Base-by-base conservation (phyloP, 2,888 invertebrate species). In the Anagyrus pseudococci region DNA sequence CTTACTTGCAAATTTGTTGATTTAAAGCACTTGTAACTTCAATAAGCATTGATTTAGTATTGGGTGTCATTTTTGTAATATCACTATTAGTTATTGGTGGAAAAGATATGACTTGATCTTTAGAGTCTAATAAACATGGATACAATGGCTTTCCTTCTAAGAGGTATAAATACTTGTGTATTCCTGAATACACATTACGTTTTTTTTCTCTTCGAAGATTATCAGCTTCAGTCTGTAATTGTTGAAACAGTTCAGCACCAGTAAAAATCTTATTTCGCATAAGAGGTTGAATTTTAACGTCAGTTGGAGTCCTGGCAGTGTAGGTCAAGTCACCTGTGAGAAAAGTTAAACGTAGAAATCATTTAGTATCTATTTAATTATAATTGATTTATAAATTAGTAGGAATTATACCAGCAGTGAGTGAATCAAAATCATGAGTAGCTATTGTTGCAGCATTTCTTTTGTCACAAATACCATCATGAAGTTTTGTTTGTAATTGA, bases 41-140 rank as follows among this genome's bases (percentile, higher is more conserved):
- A 15, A 93, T 79, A 4, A 93, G 80, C 79, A 93, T 87, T 8
- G 85, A 81, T 61, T 84, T 88, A 23, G 88, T 91, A 0, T 84
- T 84, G 23, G 81, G 72, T 0, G 89, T 87, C 83, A 93, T 90
- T 90, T 93, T 93, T 1, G 92, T 90, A 66, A 85, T 82, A 56
- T 93, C 92, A 61, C 91, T 88, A 81, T 94, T 94, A 20, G 93
- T 93, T 70, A 94, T 90, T 0, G 94, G 94, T 13, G 94, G 93
- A 75, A 94, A 90, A 43, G 93, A 93, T 72, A 94, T 89, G 1
- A 92, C 90, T 65, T 84, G 85, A 1, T 85, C 85, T 13, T 83
- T 82, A 4, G 84, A 81, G 75, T 92, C 90, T 68, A 87, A 72
- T 43, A 94, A 77, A 73, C 90, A 93, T 0, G 93, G 90, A 77